Base-by-base conservation (phyloP, 2,797 vertebrate genomes). In the Cheirogaleus major region DNA sequence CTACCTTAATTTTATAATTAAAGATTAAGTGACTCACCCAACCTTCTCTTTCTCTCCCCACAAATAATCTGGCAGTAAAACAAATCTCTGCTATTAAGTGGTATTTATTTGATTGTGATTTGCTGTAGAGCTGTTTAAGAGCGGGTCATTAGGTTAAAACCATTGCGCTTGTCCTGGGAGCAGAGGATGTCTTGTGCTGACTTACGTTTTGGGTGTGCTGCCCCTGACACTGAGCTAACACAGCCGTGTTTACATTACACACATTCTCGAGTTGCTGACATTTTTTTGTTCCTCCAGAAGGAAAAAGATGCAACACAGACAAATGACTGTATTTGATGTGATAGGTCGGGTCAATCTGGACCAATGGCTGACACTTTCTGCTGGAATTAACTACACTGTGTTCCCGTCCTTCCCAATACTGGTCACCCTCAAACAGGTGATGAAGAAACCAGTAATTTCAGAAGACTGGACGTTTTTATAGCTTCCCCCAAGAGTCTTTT, bases 81-180 rank as follows among this genome's bases (percentile, higher is more conserved):
- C 95, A 98, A 98, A 98, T 97, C 91, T 97, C 95, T 95, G 91
- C 94, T 97, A 97, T 98, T 83, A 98, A 98, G 91, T 95, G 63
- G 69, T 98, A 98, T 98, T 98, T 98, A 97, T 98, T 98, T 98
- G 98, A 98, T 98, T 96, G 95, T 98, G 95, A 98, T 98, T 98
- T 98, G 98, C 95, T 97, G 61, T 94, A 97, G 97, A 97, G 91
- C 97, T 98, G 96, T 97, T 98, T 98, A 98, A 97, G 95, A 98
- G 95, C 14, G 4, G 75, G 92, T 98, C 98, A 95, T 93, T 96
- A 97, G 88, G 89, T 98, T 97, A 98, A 94, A 97, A 72, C 97
- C 98, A 97, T 98, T 97, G 96, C 89, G 83, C 50, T 69, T 93
- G 94, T 70, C 45, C 95, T 87, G 81, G 1, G 89, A 69, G 89